A percentile compares a stretch with the other conserved stretches of the same genome.
These are phyloP conservation scores for Mixornis gularis DNA, from an alignment of 2,113 vertebrate species.

Conservation along the genomic window DNA sequence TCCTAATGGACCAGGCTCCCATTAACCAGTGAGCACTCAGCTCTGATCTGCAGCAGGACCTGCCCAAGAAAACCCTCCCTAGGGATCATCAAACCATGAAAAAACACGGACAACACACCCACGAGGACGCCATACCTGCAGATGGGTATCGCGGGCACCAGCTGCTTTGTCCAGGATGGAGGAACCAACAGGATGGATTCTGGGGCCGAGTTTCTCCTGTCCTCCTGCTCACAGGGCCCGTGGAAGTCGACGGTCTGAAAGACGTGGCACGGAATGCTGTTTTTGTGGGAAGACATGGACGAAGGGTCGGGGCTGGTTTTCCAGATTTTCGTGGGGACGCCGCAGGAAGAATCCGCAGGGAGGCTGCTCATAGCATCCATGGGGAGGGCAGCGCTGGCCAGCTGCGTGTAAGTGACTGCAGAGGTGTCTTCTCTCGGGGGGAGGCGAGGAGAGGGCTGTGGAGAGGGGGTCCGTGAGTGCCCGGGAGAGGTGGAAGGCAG, in stretches of 20 bases:
- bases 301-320: slow-evolving; percentile 85
- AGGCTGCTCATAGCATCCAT: slow-evolving; percentile 84
- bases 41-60: background rate
- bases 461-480: slow-evolving; percentile 91
- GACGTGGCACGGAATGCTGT: slow-evolving; percentile 72
- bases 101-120: background rate
- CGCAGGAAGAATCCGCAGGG: slow-evolving; percentile 71
- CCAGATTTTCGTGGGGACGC: slow-evolving; percentile 89
- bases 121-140: slow-evolving; percentile 80
- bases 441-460: slow-evolving; percentile 72
- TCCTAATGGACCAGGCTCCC: background rate
- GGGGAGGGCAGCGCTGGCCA: slow-evolving; percentile 70
- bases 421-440: slow-evolving; percentile 72
- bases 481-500: slow-evolving; percentile 75
- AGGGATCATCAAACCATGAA: background rate
- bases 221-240: slow-evolving; percentile 85
- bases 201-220: slow-evolving; percentile 78
- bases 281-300: slow-evolving; percentile 79
- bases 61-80: background rate
- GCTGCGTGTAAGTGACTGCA: slow-evolving; percentile 58
- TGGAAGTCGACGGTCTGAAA: slow-evolving; percentile 81
- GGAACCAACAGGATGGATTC: slow-evolving; percentile 90
- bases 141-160: slow-evolving; percentile 84
- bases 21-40: background rate
- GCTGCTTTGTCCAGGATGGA: slow-evolving; percentile 88